Evolutionary conservation across 2,888 invertebrate genomes (phyloP), one percentile per base, ranked within the genome.

Genomic region (Eucriotettix oculatus): DNA sequence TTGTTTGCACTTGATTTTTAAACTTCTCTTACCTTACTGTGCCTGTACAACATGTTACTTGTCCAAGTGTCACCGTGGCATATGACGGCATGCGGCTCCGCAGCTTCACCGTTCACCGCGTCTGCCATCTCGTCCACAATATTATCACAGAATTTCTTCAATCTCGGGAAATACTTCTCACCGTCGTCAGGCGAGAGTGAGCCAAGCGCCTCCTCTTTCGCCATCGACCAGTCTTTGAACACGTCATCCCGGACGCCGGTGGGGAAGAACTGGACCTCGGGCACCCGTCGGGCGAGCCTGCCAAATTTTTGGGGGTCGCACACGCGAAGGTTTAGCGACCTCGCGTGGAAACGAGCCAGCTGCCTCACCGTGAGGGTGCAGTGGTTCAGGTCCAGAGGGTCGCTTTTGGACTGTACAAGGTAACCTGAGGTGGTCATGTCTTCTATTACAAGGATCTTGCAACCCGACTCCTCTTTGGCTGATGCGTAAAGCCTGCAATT

Each of bases 301-400:
- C 57, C 40, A 12, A 62, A 56, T 16, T 60, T 53, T 16, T 58
- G 54, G 5, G 61, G 61, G 1, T 56, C 40, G 44, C 58, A 58
- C 16, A 59, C 58, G 1, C 57, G 53, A 16, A 62, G 40, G 12
- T 58, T 57, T 42, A 61, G 60, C 7, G 64, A 64, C 1, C 58
- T 43, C 7, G 64, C 64, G 43, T 64, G 64, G n/a, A 64, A 55
- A 29, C 63, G 63, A 1, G 65, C 68, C 42, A 67, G 56, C 58
- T 65, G 64, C 16, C 52, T 43, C 42, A 67, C 17, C 17, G 64
- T 64, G 10, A 66, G 59, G 11, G 52, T 43, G 12, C 61, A 61
- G 41, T 67, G 66, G 10, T 58, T 54, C 41, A 62, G 58, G 42
- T 63, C 63, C n/a, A 67, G 59, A 1, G 66, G 63, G 1, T 41